Evolutionary conservation across 2,797 vertebrate genomes (phyloP).

Genomic region (Eptatretus atami): DNA sequence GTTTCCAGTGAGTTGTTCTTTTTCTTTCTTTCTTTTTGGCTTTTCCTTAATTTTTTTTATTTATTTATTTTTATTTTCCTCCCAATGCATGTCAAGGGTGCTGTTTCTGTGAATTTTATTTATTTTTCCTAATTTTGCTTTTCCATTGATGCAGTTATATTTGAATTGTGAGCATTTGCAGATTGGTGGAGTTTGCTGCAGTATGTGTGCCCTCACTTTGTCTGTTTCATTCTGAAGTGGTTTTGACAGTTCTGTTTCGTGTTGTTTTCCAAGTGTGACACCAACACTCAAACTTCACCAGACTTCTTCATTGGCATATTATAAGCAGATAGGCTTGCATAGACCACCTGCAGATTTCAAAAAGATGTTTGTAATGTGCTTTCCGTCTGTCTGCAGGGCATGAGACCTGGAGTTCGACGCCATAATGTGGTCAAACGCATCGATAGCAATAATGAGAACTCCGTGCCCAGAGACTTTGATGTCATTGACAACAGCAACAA

Average conservation of each 20-base stretch:
- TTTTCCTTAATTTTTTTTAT: no score
- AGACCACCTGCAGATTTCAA: not conserved
- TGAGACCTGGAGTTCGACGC: slow-evolving; percentile 12
- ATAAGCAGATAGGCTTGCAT: not conserved
- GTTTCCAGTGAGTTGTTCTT: no score
- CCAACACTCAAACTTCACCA: not conserved
- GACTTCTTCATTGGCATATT: not conserved
- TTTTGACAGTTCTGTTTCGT: no score
- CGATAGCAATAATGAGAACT: slow-evolving; percentile 98
- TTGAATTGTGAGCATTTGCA: not conserved
- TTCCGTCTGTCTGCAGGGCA: slow-evolving; percentile 9
- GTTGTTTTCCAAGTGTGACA: no score
- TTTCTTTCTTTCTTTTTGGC: no score
- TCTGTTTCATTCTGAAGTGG: no score
- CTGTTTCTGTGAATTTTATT: not conserved
- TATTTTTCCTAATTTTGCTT: not conserved
- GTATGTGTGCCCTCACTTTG: no score
- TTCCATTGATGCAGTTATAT: not conserved
- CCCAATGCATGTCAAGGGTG: no score
- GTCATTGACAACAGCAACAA: slow-evolving; percentile 94
- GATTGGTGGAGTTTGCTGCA: no score
- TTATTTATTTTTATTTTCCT: no score
- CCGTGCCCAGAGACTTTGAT: slow-evolving; percentile 89
- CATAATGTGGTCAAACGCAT: slow-evolving; percentile 17
- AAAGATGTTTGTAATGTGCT: no score